These are phyloP conservation scores for Pollenia labialis DNA, from an alignment of 2,888 invertebrate genomes.

Conservation along the genomic window DNA sequence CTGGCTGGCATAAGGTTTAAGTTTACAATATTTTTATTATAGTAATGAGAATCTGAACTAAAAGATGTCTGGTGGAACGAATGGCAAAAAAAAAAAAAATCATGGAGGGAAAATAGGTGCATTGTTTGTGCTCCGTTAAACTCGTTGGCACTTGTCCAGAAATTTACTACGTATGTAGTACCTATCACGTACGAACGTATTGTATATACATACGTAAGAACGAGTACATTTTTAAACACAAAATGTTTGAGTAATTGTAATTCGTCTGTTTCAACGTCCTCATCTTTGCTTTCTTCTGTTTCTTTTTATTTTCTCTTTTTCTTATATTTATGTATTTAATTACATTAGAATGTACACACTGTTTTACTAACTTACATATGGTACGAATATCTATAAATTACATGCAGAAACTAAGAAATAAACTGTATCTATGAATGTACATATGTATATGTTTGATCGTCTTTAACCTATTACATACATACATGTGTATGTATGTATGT, in stretches of 20 bases:
- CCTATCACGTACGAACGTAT: conserved; percentile 16
- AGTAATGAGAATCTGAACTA: conserved; percentile 49
- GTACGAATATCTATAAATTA: conserved; percentile 31
- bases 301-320: conserved; percentile 37
- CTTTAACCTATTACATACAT: conserved; percentile 29
- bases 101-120: conserved; percentile 37
- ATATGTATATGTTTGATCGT: conserved; percentile 42
- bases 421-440: conserved; percentile 18
- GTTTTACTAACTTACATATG: conserved; percentile 48
- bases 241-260: not conserved
- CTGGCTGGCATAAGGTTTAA: conserved; percentile 9
- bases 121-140: conserved; percentile 69
- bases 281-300: conserved; percentile 39
- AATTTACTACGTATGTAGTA: conserved; percentile 60
- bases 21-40: conserved; percentile 6
- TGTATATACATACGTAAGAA: conserved; percentile 32
- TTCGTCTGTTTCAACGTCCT: conserved; percentile 40
- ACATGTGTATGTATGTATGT: not conserved
- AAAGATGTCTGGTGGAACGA: conserved; percentile 42
- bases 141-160: conserved; percentile 72
- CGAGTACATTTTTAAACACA: not conserved
- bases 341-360: conserved; percentile 60
- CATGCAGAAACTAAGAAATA: conserved; percentile 41
- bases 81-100: conserved; percentile 3
- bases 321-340: conserved; percentile 64